These are phyloP conservation scores for Tridacna gigas DNA, from an alignment of 2,888 invertebrate genomes.

Conservation along the genomic window DNA sequence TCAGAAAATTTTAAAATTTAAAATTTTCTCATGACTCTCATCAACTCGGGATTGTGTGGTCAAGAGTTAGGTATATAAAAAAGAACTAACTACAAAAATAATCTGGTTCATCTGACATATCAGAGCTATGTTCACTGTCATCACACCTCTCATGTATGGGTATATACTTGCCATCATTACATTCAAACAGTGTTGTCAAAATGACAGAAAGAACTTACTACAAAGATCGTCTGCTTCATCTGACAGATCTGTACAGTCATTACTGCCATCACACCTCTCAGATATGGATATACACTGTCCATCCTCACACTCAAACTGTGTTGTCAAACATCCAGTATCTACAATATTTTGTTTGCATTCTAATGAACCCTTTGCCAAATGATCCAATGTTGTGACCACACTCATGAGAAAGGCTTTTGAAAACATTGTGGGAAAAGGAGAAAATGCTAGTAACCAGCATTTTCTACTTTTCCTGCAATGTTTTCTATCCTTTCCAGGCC, in stretches of 20 bases:
- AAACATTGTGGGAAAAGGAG: background rate
- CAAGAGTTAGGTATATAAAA: background rate
- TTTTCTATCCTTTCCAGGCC: background rate
- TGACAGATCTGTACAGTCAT: constrained; percentile 34
- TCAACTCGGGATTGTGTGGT: no score
- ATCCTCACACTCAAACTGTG: constrained; percentile 24
- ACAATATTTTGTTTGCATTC: background rate
- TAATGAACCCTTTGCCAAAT: no score
- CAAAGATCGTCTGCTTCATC: constrained; percentile 28
- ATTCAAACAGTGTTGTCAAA: no score
- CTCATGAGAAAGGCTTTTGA: background rate
- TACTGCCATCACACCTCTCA: constrained; percentile 16
- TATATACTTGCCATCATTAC: constrained; percentile 30
- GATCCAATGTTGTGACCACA: background rate
- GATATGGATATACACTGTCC: constrained; percentile 25
- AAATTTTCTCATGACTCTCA: no score
- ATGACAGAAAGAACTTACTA: background rate
- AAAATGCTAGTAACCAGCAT: background rate
- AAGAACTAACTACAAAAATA: background rate
- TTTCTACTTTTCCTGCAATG: background rate
- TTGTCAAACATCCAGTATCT: constrained; percentile 8
- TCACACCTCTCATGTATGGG: constrained; percentile 9
- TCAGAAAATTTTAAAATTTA: no score
- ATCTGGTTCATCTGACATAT: constrained; percentile 33
- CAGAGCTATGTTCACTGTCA: constrained; percentile 14